A percentile compares a stretch with the other conserved stretches of the same genome.
Evolutionary conservation across 2,888 invertebrate species (phyloP).

Genomic region (Anoncus sp.): DNA sequence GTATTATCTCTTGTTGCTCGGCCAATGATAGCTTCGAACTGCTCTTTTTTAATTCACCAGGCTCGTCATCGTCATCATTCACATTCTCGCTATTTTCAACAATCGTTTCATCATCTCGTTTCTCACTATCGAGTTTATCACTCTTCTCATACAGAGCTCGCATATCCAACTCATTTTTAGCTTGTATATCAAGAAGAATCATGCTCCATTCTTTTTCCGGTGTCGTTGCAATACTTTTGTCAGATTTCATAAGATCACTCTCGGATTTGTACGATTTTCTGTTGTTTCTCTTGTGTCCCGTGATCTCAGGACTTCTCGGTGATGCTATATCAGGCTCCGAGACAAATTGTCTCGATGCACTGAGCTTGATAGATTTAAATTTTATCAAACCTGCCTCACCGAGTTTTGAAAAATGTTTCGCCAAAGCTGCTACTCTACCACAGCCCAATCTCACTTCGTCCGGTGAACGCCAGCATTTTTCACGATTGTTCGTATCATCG

Average conservation of each 20-base stretch:
- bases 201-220: slow-evolving; percentile 76
- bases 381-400: slow-evolving; percentile 81
- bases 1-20: slow-evolving; percentile 78
- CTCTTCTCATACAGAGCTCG: slow-evolving; percentile 40
- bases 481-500: slow-evolving; percentile 72
- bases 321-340: slow-evolving; percentile 82
- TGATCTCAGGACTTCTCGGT: slow-evolving; percentile 65
- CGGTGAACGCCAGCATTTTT: slow-evolving; percentile 89
- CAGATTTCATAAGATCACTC: slow-evolving; percentile 72
- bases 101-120: not conserved
- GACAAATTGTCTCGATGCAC: slow-evolving; percentile 74
- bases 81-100: not conserved
- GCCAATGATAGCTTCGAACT: slow-evolving; percentile 74
- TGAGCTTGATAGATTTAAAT: slow-evolving; percentile 74
- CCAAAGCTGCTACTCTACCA: slow-evolving; percentile 89
- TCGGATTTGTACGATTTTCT: slow-evolving; percentile 77
- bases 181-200: slow-evolving; percentile 76
- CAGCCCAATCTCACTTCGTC: slow-evolving; percentile 88
- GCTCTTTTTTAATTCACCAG: slow-evolving; percentile 54
- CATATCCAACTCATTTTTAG: slow-evolving; percentile 66
- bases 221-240: slow-evolving; percentile 71
- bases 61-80: slow-evolving; percentile 38
- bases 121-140: slow-evolving; percentile 7
- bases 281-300: slow-evolving; percentile 29
- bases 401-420: slow-evolving; percentile 87